Base-by-base conservation (phyloP, 2,113 vertebrate genomes). In the Opisthocomus hoazin region DNA sequence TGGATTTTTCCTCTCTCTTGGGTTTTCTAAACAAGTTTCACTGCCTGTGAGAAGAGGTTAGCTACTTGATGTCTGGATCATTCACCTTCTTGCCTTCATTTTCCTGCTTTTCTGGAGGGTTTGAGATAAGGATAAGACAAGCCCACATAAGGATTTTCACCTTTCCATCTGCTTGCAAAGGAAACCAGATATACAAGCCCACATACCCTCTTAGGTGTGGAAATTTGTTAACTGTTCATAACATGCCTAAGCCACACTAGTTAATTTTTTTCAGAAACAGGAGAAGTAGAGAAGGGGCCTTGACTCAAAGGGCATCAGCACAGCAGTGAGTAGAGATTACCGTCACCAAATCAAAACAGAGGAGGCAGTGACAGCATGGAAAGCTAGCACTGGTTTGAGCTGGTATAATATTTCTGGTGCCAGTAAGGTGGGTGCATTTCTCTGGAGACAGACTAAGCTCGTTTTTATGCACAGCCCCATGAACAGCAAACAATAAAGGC, bases 331-430 rank as follows among this genome's bases (percentile, higher is more conserved):
- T 29, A 74, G 71, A 80, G 58, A 80, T 92, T 65, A 84, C 56
- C 0, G 0, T 53, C 87, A 70, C 84, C 77, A 68, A 56, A 92
- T 84, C 65, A 77, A 60, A 95, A 89, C 76, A 80, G 29, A 10
- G 39, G 53, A 78, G 71, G 86, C 83, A 71, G 64, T 82, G 86
- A 95, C 76, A 92, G 80, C 79, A 87, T 76, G 86, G 89, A 95
- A 95, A 93, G 23, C 91, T 77, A 84, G 77, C 57, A 10, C 69
- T 92, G 84, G 76, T 94, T 94, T 94, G 92, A 87, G 87, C 69
- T 89, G 56, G 73, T 94, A 46, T 92, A 93, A 46, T 87, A 73
- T 93, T 96, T 91, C 94, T 95, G 87, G 89, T 97, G 96, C 95
- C 94, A 84, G 39, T 76, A 69, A 84, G 91, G 85, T 89, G 86